Percentiles rank a stretch among this genome's conserved stretches.
Evolutionary conservation across 2,888 invertebrate genomes (phyloP).

Genomic region (Mythimna albipuncta): DNA sequence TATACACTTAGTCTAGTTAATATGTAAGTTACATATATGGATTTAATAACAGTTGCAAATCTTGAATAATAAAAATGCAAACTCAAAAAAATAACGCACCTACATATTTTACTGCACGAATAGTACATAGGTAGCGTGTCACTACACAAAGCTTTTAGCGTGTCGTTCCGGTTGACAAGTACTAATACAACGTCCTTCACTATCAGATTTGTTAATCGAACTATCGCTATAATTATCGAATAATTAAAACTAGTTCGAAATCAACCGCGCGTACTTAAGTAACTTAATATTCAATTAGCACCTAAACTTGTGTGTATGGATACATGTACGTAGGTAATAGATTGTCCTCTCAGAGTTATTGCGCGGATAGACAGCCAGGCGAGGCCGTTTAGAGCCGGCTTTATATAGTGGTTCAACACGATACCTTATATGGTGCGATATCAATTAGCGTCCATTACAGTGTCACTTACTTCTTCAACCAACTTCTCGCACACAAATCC

Average conservation of each 20-base stretch:
- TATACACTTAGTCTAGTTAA: too few relatives aligned
- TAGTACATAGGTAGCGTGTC: background rate
- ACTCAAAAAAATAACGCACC: too few relatives aligned
- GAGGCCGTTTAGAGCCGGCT: slow-evolving; percentile 61
- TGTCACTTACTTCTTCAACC: background rate
- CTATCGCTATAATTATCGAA: slow-evolving; percentile 77
- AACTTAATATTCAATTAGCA: slow-evolving; percentile 84
- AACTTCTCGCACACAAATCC: slow-evolving; percentile 8
- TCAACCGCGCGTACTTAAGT: slow-evolving; percentile 77
- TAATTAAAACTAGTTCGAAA: slow-evolving; percentile 81
- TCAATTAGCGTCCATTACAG: slow-evolving; percentile 20
- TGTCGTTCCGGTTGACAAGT: slow-evolving; percentile 41
- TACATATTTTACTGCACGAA: slow-evolving; percentile 16
- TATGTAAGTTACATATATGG: too few relatives aligned
- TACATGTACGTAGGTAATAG: slow-evolving; percentile 26
- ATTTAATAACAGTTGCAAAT: too few relatives aligned
- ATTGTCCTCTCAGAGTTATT: slow-evolving; percentile 68
- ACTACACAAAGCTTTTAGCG: slow-evolving; percentile 40
- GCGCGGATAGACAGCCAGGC: slow-evolving; percentile 57
- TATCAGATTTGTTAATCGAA: slow-evolving; percentile 73
- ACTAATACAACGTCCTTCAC: slow-evolving; percentile 55
- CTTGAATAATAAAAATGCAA: too few relatives aligned
- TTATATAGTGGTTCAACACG: slow-evolving; percentile 1
- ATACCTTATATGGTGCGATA: background rate
- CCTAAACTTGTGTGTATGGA: slow-evolving; percentile 63